Evolutionary conservation across 1,140 invertebrate species (phyloP).

Genomic region (Ceratitis capitata): DNA sequence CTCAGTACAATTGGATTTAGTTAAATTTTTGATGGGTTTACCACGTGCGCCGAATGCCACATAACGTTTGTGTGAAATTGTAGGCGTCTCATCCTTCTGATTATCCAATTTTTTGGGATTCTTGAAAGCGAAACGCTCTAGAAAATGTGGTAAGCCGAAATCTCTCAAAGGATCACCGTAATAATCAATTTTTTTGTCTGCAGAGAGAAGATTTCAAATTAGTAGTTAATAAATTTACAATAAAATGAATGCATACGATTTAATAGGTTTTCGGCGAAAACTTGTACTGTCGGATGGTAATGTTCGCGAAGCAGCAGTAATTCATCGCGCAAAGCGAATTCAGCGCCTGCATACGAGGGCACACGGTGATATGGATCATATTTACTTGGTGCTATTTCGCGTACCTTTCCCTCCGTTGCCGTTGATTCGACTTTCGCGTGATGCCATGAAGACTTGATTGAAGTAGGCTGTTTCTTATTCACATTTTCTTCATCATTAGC

Average conservation of each 20-base stretch:
- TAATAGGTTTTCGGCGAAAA: constrained; percentile 88
- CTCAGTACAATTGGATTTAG: constrained; percentile 57
- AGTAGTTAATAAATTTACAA: background rate
- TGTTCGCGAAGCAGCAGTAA: constrained; percentile 77
- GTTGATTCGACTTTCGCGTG: constrained; percentile 48
- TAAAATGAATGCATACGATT: constrained; percentile 69
- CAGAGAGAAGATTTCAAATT: constrained; percentile 47
- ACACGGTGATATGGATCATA: constrained; percentile 85
- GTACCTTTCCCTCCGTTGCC: constrained; percentile 47
- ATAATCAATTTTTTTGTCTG: constrained; percentile 81
- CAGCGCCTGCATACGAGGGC: constrained; percentile 82
- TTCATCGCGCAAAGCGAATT: constrained; percentile 76
- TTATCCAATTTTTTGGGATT: constrained; percentile 85
- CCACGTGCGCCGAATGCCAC: constrained; percentile 54
- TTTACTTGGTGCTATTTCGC: constrained; percentile 51
- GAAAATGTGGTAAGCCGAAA: constrained; percentile 87
- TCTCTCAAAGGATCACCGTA: constrained; percentile 92
- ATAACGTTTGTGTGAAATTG: constrained; percentile 55
- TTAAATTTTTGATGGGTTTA: constrained; percentile 54
- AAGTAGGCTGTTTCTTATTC: constrained; percentile 45
- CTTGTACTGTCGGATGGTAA: constrained; percentile 89
- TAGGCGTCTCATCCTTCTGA: constrained; percentile 60
- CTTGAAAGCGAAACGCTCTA: constrained; percentile 95
- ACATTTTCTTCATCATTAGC: constrained; percentile 56
- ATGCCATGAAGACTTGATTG: constrained; percentile 51